phyloP scores from a whole-genome alignment of 2,888 invertebrate species.

The Microplitis manilae region DNA sequence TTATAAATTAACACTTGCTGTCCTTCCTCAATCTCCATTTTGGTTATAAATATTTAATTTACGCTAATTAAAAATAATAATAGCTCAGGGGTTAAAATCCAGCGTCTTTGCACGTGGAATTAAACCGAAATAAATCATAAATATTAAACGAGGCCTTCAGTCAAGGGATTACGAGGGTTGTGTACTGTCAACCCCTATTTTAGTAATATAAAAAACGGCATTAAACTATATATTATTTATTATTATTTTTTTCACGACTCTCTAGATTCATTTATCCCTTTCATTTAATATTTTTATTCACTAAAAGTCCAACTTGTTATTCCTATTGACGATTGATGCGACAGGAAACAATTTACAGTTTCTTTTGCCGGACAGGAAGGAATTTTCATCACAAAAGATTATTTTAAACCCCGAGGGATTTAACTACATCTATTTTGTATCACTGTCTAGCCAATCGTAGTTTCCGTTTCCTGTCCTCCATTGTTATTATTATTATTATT shows the following conservation, averaged over 20 bases:
- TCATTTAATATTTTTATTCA: neutral
- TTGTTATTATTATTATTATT: neutral
- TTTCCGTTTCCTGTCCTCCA: neutral
- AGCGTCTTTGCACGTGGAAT: constrained; percentile 68
- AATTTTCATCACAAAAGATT: neutral
- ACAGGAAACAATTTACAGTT: neutral
- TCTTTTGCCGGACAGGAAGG: neutral
- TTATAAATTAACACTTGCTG: constrained; percentile 32
- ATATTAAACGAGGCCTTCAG: constrained; percentile 71
- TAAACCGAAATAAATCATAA: constrained; percentile 72
- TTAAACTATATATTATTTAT: neutral
- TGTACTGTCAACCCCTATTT: constrained; percentile 38
- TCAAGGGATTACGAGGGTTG: constrained; percentile 66
- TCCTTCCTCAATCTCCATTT: neutral
- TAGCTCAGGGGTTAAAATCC: constrained; percentile 55
- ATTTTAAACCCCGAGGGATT: neutral
- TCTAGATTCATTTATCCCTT: neutral
- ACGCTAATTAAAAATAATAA: constrained; percentile 20
- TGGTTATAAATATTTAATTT: neutral
- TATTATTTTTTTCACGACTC: neutral
- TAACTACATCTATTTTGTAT: neutral
- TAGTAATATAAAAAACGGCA: neutral
- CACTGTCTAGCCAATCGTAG: neutral
- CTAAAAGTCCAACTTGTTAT: no score
- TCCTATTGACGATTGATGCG: neutral